A percentile compares a stretch with the other conserved stretches of the same genome.
Conservation (phyloP, 2,888 invertebrate species). For the Patella caerulea region DNA sequence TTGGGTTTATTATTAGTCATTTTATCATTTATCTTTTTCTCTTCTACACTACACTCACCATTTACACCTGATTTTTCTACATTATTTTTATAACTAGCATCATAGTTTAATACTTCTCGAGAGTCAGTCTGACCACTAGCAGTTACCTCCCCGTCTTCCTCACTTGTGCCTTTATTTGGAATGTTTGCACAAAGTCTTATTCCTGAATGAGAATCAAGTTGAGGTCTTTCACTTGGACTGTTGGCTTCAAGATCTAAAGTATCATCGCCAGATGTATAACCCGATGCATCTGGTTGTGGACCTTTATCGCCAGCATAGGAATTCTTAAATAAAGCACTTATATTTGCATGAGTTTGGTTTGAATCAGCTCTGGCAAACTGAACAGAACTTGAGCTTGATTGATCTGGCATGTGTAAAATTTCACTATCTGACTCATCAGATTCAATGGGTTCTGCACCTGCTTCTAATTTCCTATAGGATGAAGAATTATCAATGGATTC, state of each 20-base stretch:
- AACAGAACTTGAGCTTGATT: background rate
- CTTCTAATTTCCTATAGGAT: conserved; percentile 29
- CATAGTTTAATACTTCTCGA: background rate
- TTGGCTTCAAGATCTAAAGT: background rate
- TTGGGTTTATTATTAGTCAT: conserved; percentile 20
- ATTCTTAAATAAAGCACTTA: background rate
- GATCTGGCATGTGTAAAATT: conserved; percentile 14
- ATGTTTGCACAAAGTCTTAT: background rate
- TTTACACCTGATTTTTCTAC: background rate
- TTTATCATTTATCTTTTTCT: conserved; percentile 22
- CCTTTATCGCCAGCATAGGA: background rate
- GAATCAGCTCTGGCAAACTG: background rate
- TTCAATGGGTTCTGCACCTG: conserved; percentile 24
- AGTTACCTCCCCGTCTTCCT: conserved; percentile 18
- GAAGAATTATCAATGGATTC: conserved; percentile 26
- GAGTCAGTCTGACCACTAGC: conserved; percentile 29
- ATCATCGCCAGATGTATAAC: background rate
- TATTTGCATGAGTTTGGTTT: background rate
- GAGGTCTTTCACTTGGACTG: background rate
- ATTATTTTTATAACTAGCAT: background rate
- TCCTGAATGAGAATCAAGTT: background rate
- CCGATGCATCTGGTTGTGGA: background rate
- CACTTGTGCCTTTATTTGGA: conserved; percentile 9
- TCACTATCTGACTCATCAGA: conserved; percentile 29
- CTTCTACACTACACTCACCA: conserved; percentile 30